These are phyloP conservation scores for Hyphantria cunea DNA, from an alignment of 1,140 invertebrate species.

Conservation along the genomic window DNA sequence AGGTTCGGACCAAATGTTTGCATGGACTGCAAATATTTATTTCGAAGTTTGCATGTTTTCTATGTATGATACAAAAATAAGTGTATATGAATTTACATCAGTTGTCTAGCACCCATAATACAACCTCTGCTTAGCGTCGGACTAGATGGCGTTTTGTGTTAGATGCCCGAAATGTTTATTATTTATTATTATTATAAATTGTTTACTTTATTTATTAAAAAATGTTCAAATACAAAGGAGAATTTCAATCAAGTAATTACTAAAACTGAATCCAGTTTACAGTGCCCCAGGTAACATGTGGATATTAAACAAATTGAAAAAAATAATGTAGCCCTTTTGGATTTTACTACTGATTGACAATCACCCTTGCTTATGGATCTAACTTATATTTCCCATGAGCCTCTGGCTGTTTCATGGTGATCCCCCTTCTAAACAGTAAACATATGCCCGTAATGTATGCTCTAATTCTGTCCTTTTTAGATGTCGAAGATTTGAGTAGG, in stretches of 20 bases:
- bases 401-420: slow-evolving; percentile 51
- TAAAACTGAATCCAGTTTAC: slow-evolving; percentile 9
- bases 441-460: slow-evolving; percentile 30
- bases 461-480: slow-evolving; percentile 32
- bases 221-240: too few relatives aligned
- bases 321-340: slow-evolving; percentile 51
- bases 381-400: slow-evolving; percentile 71
- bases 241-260: slow-evolving; percentile 13
- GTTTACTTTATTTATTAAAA: too few relatives aligned
- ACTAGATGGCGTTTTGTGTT: too few relatives aligned
- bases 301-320: slow-evolving; percentile 67
- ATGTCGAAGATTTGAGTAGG: slow-evolving; percentile 1
- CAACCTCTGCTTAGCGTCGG: too few relatives aligned
- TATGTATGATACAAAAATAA: too few relatives aligned
- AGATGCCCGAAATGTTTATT: too few relatives aligned
- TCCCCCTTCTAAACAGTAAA: slow-evolving; percentile 49
- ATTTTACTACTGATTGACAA: slow-evolving; percentile 68
- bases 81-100: too few relatives aligned
- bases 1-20: too few relatives aligned
- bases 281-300: slow-evolving; percentile 26
- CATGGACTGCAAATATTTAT: too few relatives aligned
- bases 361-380: slow-evolving; percentile 54
- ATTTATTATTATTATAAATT: too few relatives aligned
- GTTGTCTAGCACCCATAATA: too few relatives aligned
- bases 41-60: too few relatives aligned